Evolutionary conservation across 2,888 invertebrate species (phyloP), one percentile per base, ranked within the genome.

Genomic region (Phasia obesa): DNA sequence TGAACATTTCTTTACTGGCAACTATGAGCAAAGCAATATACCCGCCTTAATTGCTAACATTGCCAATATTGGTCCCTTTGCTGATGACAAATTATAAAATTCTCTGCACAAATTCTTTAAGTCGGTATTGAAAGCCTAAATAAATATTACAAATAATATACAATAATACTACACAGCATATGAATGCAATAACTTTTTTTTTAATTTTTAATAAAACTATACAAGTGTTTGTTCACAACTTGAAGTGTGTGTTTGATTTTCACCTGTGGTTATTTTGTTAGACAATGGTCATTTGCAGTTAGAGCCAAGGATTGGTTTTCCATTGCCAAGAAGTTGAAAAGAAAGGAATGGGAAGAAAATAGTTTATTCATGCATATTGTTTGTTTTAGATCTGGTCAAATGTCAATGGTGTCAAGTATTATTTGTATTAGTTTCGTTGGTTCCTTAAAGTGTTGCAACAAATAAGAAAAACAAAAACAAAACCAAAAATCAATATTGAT

Each of bases 1-100:
- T 93, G 92, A 95, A 0, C 96, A 97, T 88, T 92, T 97, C 0
- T 95, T 97, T 88, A 93, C 93, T 0, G 96, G 96, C 0, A 94
- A 94, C 51, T 94, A 95, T 87, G 96, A 97, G 86, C 96, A 97
- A 90, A 94, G 93, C 88, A 94, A 93, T 87, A 94, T 97, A 65
- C 95, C 96, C 0, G 94, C 96, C 85, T 93, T 95, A 5, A 93
- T 95, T 87, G 94, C 93, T 0, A 95, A 93, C 85, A 95, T 95
- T 0, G 92, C 94, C 0, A 94, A 95, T 86, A 93, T 96, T n/a
- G 96, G 96, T 0, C 90, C 91, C 1, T 89, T 84, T 80, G 73
- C 81, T 13, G 65, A 74, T 17, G 70, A 79, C n/a, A 77, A 83
- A 73, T 59, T 78, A 17, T 74, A 25, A 53, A 7, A 38, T 21